Evolutionary conservation across 2,888 invertebrate genomes (phyloP).

Genomic region (Dolichomitus sp.): DNA sequence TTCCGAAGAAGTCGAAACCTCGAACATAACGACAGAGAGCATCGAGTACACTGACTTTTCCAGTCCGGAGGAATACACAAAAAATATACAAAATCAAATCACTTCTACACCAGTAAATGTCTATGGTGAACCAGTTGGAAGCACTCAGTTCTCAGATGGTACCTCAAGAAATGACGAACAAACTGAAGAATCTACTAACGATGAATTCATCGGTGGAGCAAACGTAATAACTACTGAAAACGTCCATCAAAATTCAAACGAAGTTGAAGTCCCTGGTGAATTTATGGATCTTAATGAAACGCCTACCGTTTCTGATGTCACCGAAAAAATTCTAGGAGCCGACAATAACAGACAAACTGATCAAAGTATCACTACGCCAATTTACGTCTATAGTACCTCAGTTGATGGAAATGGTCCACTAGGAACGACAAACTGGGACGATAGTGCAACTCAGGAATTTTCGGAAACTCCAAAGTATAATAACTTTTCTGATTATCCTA

Average conservation of each 20-base stretch:
- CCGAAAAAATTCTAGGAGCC: not conserved
- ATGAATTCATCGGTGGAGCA: not conserved
- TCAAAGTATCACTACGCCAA: not conserved
- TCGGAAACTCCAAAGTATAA: not conserved
- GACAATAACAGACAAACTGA: not conserved
- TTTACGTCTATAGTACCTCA: not conserved
- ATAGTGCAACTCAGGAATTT: not conserved
- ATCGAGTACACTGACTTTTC: not conserved
- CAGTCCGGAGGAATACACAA: not conserved
- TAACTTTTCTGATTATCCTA: not conserved
- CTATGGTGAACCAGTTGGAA: not conserved
- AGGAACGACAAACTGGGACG: not conserved
- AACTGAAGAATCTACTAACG: slow-evolving; percentile 1
- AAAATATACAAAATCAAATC: not conserved
- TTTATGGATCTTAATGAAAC: not conserved
- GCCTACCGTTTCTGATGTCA: not conserved
- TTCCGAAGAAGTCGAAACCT: not conserved
- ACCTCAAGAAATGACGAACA: not conserved
- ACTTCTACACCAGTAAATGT: not conserved
- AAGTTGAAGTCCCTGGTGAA: not conserved
- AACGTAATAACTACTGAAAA: not conserved
- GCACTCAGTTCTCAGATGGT: not conserved
- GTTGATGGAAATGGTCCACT: not conserved
- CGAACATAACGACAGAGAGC: not conserved
- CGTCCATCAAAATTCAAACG: not conserved